These are phyloP conservation scores for Pogonognathellus flavescens DNA, from an alignment of 1,140 invertebrate species.

Conservation along the genomic window DNA sequence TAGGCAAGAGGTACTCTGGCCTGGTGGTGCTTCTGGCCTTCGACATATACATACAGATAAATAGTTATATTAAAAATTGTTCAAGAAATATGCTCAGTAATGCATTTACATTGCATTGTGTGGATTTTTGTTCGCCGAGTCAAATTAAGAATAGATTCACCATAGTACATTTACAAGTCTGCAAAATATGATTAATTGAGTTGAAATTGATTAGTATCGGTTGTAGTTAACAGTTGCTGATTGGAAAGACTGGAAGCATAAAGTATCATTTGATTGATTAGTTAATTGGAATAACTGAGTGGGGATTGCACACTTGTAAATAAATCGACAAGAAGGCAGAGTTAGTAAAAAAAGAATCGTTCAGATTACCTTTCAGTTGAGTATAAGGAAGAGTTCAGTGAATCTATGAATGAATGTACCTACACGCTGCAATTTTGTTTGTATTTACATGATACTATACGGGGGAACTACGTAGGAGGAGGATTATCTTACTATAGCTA, in stretches of 20 bases:
- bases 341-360: neutral
- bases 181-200: too few species aligned
- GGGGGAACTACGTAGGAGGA: neutral
- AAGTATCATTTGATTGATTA: conserved; percentile 43
- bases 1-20: too few species aligned
- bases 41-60: too few species aligned
- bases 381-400: neutral
- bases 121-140: too few species aligned
- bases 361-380: neutral
- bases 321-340: neutral
- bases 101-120: too few species aligned
- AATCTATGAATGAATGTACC: conserved; percentile 8
- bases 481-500: conserved; percentile 6
- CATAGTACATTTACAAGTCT: too few species aligned
- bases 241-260: neutral
- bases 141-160: too few species aligned
- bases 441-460: neutral
- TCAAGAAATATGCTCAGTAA: too few species aligned
- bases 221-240: too few species aligned
- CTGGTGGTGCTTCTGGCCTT: too few species aligned
- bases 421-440: neutral
- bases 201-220: too few species aligned
- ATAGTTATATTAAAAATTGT: too few species aligned
- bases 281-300: conserved; percentile 40
- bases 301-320: neutral